phyloP scores from a whole-genome alignment of 2,113 vertebrate genomes.

The Myotis lucifugus region DNA sequence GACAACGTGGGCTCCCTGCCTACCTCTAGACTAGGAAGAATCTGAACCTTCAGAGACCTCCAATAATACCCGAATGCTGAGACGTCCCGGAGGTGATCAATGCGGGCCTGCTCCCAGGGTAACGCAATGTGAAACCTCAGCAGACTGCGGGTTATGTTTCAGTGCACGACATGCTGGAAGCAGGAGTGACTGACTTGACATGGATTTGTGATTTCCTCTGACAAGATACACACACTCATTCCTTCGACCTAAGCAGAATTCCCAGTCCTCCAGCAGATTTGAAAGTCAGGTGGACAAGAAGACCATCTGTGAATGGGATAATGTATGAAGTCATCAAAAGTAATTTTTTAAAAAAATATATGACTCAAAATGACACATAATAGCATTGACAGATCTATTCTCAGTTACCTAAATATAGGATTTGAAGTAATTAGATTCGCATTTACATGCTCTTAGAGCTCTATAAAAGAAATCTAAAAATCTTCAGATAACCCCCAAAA shows the following conservation, averaged over 20 bases:
- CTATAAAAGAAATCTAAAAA: neutral
- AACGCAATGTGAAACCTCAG: constrained; percentile 37
- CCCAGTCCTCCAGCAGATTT: constrained; percentile 28
- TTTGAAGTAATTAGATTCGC: neutral
- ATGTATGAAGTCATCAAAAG: neutral
- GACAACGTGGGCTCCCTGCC: neutral
- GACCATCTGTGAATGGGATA: constrained; percentile 55
- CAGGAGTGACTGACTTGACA: constrained; percentile 47
- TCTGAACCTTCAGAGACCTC: neutral
- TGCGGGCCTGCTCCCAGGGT: neutral
- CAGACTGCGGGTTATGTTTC: neutral
- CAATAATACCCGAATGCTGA: neutral
- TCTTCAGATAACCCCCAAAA: neutral
- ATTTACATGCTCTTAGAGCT: neutral
- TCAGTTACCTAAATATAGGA: neutral
- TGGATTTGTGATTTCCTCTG: constrained; percentile 59
- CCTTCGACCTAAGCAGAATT: constrained; percentile 71
- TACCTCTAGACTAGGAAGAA: neutral
- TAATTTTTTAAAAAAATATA: neutral
- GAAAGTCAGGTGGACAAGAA: constrained; percentile 27
- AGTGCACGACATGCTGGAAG: neutral
- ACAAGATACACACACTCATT: constrained; percentile 45
- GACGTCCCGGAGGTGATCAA: neutral
- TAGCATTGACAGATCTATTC: neutral
- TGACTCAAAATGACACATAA: neutral